Evolutionary conservation across 2,797 vertebrate genomes (phyloP).

Genomic region (Rhinophrynus dorsalis): DNA sequence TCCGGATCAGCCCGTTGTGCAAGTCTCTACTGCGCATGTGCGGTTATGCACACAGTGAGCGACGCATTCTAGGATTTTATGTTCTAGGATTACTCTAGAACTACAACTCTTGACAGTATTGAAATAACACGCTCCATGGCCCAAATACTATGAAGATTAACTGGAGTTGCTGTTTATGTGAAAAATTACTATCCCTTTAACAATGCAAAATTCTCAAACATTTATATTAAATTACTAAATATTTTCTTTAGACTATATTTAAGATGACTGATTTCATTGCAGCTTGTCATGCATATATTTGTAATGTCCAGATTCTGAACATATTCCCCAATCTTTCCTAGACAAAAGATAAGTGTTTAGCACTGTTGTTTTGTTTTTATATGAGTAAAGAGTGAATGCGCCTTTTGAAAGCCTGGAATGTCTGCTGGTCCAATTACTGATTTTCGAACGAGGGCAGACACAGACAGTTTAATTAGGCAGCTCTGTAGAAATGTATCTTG

Average conservation of each 20-base stretch:
- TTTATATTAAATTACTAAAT: neutral
- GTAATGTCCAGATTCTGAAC: neutral
- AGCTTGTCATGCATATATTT: neutral
- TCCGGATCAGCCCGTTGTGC: no score
- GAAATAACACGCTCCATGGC: no score
- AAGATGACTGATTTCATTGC: neutral
- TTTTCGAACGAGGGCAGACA: constrained; percentile 69
- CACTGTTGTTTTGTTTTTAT: constrained; percentile 9
- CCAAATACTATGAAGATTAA: no score
- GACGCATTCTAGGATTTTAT: no score
- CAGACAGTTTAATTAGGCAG: constrained; percentile 75
- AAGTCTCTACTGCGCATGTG: no score
- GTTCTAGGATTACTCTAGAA: no score
- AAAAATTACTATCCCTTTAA: no score
- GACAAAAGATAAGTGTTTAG: constrained; percentile 10
- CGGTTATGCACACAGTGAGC: no score
- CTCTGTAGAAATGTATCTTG: constrained; percentile 70
- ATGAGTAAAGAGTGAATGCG: constrained; percentile 7
- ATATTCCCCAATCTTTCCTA: neutral
- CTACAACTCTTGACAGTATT: no score
- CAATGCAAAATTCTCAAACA: neutral
- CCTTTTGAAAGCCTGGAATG: constrained; percentile 65
- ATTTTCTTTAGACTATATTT: neutral
- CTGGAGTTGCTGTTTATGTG: no score
- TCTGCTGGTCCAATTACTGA: constrained; percentile 72